Percentiles rank a stretch among this genome's conserved stretches.
These are phyloP conservation scores for Eolophus roseicapilla DNA, from an alignment of 2,113 vertebrate genomes.

Conservation along the genomic window DNA sequence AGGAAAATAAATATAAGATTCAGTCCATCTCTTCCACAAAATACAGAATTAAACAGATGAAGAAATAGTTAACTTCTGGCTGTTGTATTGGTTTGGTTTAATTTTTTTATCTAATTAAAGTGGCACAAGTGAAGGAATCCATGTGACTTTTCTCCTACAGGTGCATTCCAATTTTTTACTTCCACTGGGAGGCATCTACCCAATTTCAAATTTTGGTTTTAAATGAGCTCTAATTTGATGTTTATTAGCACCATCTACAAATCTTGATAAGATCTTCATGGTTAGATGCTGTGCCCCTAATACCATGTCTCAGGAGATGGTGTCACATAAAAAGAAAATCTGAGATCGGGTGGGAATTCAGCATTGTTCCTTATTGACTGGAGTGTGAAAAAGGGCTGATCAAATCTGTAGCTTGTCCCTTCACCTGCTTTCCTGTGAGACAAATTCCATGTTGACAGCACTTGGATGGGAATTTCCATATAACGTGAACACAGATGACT, in stretches of 20 bases:
- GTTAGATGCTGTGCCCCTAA: neutral
- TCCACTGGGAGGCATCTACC: neutral
- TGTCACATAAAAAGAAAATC: neutral
- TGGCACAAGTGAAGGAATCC: neutral
- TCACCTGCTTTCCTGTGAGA: neutral
- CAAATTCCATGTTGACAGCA: neutral
- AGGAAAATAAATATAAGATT: neutral
- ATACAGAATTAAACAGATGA: neutral
- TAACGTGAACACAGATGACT: neutral
- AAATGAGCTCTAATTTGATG: neutral
- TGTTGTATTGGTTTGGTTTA: neutral
- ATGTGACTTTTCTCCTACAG: neutral
- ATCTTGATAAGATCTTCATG: neutral
- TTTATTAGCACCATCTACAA: neutral
- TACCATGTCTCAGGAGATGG: neutral
- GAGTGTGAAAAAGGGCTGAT: neutral
- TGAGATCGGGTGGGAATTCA: neutral
- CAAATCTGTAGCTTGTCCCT: neutral
- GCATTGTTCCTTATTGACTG: neutral
- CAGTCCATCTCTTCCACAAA: neutral
- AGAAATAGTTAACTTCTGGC: neutral
- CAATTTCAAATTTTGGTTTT: neutral
- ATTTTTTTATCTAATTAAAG: neutral
- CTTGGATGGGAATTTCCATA: neutral
- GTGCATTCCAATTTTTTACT: neutral